Base-by-base conservation (phyloP, 2,113 vertebrate species). In the Crotophaga sulcirostris region DNA sequence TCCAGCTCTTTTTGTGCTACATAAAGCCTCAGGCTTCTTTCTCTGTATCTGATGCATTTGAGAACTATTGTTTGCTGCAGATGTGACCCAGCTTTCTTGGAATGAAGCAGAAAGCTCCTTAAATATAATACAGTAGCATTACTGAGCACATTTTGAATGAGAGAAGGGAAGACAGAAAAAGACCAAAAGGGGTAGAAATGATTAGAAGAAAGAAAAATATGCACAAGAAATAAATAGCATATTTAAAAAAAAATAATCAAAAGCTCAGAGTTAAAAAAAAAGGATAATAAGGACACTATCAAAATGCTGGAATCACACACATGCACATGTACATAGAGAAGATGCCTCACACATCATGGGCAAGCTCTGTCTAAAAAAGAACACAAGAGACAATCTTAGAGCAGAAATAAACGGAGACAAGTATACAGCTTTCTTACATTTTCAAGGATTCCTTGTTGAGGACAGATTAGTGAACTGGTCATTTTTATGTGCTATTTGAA, bases 31-130 rank as follows among this genome's bases (percentile, higher is more conserved):
- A 62, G 76, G 62, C 73, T 84, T 87, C 86, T 86, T 77, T 34
- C 68, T 83, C 38, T 52, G 9, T 33, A 55, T 77, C 24, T 74
- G 73, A 84, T 78, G 34, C 28, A n/a, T 89, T 81, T 84, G 52
- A 84, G 44, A 89, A 70, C 26, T 67, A 75, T 26, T 78, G 31
- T 78, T 84, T 78, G 10, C 28, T 91, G 60, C 56, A 92, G 63
- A 89, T 90, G 64, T 67, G 72, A 94, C 47, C 56, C 56, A 79
- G 81, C 89, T 91, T 95, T 75, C 69, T 79, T 60, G 28, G 44
- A 64, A 87, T 18, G 16, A 78, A 72, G 33, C 15, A 72, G 58
- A 76, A 76, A 23, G 5, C 18, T 76, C 25, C 40, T 66, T 76
- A 82, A 54, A 36, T 68, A 34, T 66, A 76, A 80, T 24, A 44